Evolutionary conservation across 1,140 invertebrate genomes (phyloP), one percentile per base, ranked within the genome.

Genomic region (Tetragonula clypearis): DNA sequence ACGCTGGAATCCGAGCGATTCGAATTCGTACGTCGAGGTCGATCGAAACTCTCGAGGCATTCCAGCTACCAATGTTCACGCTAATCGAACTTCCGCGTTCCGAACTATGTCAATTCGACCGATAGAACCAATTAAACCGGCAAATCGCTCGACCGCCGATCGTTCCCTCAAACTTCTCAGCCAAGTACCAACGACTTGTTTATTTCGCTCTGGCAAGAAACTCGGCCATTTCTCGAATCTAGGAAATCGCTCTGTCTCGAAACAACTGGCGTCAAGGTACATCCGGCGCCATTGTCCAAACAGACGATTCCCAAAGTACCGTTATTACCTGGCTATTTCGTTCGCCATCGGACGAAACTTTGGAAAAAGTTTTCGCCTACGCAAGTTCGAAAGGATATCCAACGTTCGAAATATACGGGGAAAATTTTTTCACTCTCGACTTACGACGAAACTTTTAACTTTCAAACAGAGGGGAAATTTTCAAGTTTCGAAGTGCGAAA

Each of bases 1-100:
- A 12, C 69, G 21, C 15, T 49, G 0, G 21, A 73, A 53, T 26
- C 41, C 0, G 23, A 26, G 11, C 49, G 49, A 53, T n/a, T 3
- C 14, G n/a, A 9, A 53, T 49, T 9, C 14, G n/a, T 17, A 17
- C 41, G 8, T 71, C 14, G 41, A 41, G 21, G 17, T 41, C 69
- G 21, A 21, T 49, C 21, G 11, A 0, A 71, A 71, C 21, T 71
- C 30, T 49, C 49, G 5, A 49, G n/a, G 41, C 21, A n/a, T 4
- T 11, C 11, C 21, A 71, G 26, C 21, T 75, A 35, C 9, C n/a
- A 11, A 58, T 55, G 73, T 75, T 19, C 55, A 12, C 19, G 21
- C 53, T 35, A 65, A 49, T 78, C n/a, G n/a, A 65, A 78, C 60
- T 78, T 78, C 17, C 58, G 14, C 6, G 35, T 49, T 77, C 49